A percentile compares a stretch with the other conserved stretches of the same genome.
Conservation (phyloP, 2,888 invertebrate species). For the Sycophila texana region DNA sequence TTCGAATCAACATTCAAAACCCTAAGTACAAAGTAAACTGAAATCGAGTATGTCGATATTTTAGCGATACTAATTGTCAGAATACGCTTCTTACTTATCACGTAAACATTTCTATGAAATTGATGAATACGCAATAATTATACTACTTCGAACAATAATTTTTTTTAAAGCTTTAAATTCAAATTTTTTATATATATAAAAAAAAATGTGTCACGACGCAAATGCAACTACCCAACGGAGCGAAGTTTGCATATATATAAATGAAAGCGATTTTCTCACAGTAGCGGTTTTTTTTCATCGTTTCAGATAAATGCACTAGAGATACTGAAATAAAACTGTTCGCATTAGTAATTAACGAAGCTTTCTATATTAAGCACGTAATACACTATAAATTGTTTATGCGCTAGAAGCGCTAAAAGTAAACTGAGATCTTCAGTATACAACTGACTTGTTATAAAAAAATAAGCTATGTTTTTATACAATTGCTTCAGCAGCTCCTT, state of each 20-base stretch:
- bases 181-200: too few relatives aligned
- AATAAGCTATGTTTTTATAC: conserved; percentile 5
- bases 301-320: conserved; percentile 15
- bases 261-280: conserved; percentile 24
- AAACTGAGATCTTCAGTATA: conserved; percentile 13
- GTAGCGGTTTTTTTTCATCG: background rate
- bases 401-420: background rate
- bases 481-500: background rate
- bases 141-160: too few relatives aligned
- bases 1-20: too few relatives aligned
- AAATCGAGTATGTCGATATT: too few relatives aligned
- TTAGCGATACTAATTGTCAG: too few relatives aligned
- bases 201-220: too few relatives aligned
- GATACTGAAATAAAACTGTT: conserved; percentile 40
- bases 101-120: too few relatives aligned
- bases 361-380: background rate
- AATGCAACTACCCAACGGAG: too few relatives aligned
- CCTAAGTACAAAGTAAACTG: too few relatives aligned
- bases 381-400: conserved; percentile 11
- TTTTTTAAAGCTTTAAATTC: background rate
- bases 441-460: conserved; percentile 5
- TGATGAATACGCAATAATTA: too few relatives aligned
- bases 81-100: too few relatives aligned
- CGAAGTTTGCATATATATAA: background rate
- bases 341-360: background rate